phyloP scores from a whole-genome alignment of 2,113 vertebrate genomes.

The Lampris megalopsis region DNA sequence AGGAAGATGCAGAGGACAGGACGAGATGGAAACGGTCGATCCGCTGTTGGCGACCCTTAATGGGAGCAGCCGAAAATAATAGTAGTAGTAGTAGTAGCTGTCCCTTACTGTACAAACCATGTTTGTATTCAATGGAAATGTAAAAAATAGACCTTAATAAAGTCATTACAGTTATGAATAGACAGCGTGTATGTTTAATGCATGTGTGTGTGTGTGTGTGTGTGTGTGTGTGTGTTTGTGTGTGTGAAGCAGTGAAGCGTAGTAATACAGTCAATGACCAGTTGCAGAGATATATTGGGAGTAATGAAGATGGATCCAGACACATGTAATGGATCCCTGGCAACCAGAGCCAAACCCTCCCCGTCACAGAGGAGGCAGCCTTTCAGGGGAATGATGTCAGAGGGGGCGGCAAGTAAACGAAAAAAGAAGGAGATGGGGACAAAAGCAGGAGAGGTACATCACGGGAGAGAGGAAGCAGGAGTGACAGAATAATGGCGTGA shows the following conservation, averaged over 20 bases:
- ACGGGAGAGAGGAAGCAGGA: background rate
- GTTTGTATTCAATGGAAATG: background rate
- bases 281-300: slow-evolving; percentile 57
- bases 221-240: slow-evolving; percentile 32
- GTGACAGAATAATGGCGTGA: background rate
- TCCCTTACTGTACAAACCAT: too few species aligned
- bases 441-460: background rate
- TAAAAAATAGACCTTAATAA: background rate
- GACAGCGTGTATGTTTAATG: background rate
- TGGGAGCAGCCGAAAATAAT: too few species aligned
- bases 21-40: too few species aligned
- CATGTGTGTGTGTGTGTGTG: slow-evolving; percentile 13
- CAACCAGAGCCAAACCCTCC: background rate
- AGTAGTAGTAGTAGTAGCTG: too few species aligned
- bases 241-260: slow-evolving; percentile 49
- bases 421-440: slow-evolving; percentile 9
- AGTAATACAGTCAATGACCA: slow-evolving; percentile 61
- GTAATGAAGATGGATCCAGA: slow-evolving; percentile 56
- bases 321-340: slow-evolving; percentile 25
- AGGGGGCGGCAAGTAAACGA: background rate
- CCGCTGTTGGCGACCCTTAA: too few species aligned
- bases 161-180: too few species aligned
- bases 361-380: background rate
- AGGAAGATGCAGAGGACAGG: too few species aligned
- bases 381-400: too few species aligned